Base-by-base conservation (phyloP, 2,888 invertebrate species). In the Chrysina gloriosa region DNA sequence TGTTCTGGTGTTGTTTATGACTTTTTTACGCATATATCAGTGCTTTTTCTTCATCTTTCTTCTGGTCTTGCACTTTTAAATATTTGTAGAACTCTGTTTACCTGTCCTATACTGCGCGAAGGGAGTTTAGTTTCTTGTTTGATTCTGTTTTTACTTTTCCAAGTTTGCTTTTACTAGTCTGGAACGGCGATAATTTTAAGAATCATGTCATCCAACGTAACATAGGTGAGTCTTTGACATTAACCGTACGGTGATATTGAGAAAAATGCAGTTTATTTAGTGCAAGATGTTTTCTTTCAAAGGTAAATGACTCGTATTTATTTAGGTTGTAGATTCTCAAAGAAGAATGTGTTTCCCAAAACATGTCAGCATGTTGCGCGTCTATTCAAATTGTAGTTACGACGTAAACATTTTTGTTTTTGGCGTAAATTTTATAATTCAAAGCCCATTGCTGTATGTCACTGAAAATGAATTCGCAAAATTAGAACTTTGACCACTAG, bases 21-120 rank as follows among this genome's bases (percentile, higher is more conserved):
- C 9, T 23, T 58, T 39, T 36, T 36, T 45, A 45, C 9, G 19
- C 19, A 42, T 4, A 52, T 52, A 50, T 63, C 27, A 65, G 16
- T 34, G 65, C 45, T 39, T 14, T 25, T 42, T 65, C 42, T 27
- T 31, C 25, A 42, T 65, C 45, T 61, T 61, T 42, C 27, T 50
- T 21, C 21, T 58, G 1, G 25, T 63, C 45, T 54, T 63, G 25
- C 50, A 27, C 29, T 31, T 31, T 29, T 63, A 63, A 63, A 66
- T 42, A 47, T 65, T 69, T 48, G 54, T 61, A 50, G 54, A 69
- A 69, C 34, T 69, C 65, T 56, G 45, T 65, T 65, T 65, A 56
- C 65, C 31, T 65, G 65, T 65, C 39, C 25, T 58, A 23, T 39
- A 39, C 29, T 25, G n/a, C 36, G 61, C 14, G 47, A 47, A 31